Evolutionary conservation across 1,140 invertebrate species (phyloP).

Genomic region (Antheraea pernyi): DNA sequence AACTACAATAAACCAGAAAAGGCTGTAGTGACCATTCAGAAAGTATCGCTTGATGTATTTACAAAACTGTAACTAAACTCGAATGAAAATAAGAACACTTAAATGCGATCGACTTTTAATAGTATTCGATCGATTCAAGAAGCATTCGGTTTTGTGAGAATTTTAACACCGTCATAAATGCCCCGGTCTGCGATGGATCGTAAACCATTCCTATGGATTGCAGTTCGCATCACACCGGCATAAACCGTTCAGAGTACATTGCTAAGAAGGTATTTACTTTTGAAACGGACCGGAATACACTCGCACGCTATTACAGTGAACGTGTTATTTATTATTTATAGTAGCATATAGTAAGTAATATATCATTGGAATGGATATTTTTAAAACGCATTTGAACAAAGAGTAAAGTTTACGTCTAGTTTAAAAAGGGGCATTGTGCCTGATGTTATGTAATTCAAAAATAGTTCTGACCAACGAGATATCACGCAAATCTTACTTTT

Average conservation of each 20-base stretch:
- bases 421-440: too few species aligned
- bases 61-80: neutral
- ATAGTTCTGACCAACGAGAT: too few species aligned
- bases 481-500: too few species aligned
- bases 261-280: neutral
- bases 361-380: too few species aligned
- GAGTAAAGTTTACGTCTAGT: too few species aligned
- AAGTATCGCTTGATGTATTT: too few species aligned
- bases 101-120: neutral
- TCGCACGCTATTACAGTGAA: neutral
- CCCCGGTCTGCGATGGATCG: neutral
- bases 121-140: neutral
- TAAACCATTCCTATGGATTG: neutral
- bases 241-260: neutral
- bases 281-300: neutral
- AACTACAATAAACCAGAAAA: too few species aligned
- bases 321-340: too few species aligned
- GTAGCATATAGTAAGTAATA: too few species aligned
- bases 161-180: slow-evolving; percentile 4
- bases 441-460: too few species aligned
- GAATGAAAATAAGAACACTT: neutral
- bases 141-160: slow-evolving; percentile 4
- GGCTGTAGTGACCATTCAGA: too few species aligned
- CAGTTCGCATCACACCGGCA: neutral
- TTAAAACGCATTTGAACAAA: too few species aligned